Evolutionary conservation across 2,113 vertebrate species (phyloP), one percentile per base, ranked within the genome.

Genomic region (Halichoerus grypus): DNA sequence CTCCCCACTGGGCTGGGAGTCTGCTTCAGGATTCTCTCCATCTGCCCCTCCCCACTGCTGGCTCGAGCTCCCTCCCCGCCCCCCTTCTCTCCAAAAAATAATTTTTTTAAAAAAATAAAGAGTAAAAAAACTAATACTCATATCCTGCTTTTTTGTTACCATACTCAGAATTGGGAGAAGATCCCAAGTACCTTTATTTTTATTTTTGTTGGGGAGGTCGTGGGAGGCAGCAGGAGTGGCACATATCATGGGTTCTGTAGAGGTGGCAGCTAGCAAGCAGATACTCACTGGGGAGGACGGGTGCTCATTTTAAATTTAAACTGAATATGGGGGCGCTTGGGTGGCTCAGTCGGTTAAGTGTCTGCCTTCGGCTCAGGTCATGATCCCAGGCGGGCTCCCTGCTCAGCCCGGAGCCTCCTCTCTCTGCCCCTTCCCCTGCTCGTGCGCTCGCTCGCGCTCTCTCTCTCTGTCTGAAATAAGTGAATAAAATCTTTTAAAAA

Each of bases 181-280:
- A 76, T 83, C 11, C 28, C 57, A 76, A 84, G 49, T 76, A 53
- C 67, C 79, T 84, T 94, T 53, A 67, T 77, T 92, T 89, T 82
- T 84, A 53, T 76, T 86, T 92, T 79, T 39, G 33, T 26, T 42
- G 63, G 26, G 13, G 31, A 61, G 53, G 10, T 80, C 42, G 39
- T 80, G 33, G 21, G 63, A 51, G 19, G 91, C 39, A n/a, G 33
- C 88, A 86, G 42, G 72, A 72, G 53, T 42, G 74, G 63, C 82
- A 26, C 39, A 21, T 59, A 39, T 91, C 28, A n/a, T 61, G 59
- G 39, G 10, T 49, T 51, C 51, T 91, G 14, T 61, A 61, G 51
- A 95, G 63, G 49, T 88, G 72, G 51, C 59, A 86, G 24, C 72
- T 96, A 19, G 63, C 81, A 96, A 93, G 61, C 42, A 93, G 42